Evolutionary conservation across 1,140 invertebrate genomes (phyloP), one percentile per base, ranked within the genome.

Genomic region (Hestina assimilis): DNA sequence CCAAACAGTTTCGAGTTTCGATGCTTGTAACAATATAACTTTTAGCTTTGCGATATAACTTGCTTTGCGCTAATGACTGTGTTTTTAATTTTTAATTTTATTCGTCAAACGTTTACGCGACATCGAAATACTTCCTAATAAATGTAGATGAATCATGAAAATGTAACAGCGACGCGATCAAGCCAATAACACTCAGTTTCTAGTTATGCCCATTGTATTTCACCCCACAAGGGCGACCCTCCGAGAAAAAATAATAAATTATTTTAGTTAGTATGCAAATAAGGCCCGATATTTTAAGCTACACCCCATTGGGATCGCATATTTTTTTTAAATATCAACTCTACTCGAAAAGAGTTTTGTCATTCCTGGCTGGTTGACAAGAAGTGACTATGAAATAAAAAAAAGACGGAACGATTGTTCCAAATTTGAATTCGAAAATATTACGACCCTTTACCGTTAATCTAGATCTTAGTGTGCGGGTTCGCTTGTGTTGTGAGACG

Each of bases 231-330:
- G 61, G 46, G 63, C 69, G 67, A 75, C 83, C 83, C 82, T 84
- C 70, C 69, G 74, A 71, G 65, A 79, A 87, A 87, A 87, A 83
- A 87, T 87, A 87, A 87, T 87, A 87, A 85, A 85, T 87, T 87
- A 87, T 87, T 87, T 87, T 87, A 87, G 83, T 87, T 85, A 87
- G 82, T 87, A 87, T 87, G 83, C 83, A 87, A 87, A 87, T 87
- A 83, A 83, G 79, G 74, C 62, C 78, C 78, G 81, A 87, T 84
- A 84, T 87, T 85, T 85, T 83, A 83, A 79, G 74, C 72, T 67
- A 83, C 83, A 86, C 83, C 83, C 83, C 79, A 85, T 77, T 66
- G 74, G 71, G 59, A 70, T 68, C 67, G 40, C 59, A 71, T 64
- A 58, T 62, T 74, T 78, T 80, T 71, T 73, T 68, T 61, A 62